Conservation (phyloP, 2,797 vertebrate genomes). For the Propithecus perrieri region DNA sequence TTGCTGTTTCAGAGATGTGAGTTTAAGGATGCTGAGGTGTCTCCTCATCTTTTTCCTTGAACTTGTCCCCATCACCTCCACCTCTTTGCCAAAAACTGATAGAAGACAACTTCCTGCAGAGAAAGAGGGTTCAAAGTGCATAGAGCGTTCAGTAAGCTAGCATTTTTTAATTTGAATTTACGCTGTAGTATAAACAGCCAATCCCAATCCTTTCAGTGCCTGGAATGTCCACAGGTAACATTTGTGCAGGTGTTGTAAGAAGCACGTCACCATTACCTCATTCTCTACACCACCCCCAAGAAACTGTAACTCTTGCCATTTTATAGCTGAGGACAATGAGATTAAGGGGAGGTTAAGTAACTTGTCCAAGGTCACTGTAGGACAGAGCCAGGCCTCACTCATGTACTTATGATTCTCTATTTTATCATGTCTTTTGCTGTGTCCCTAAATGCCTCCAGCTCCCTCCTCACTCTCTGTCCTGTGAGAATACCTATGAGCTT, state of each 20-base stretch:
- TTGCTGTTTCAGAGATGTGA: not conserved
- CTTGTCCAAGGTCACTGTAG: not conserved
- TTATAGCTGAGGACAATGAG: not conserved
- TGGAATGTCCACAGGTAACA: not conserved
- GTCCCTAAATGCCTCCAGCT: not conserved
- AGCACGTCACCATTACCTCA: not conserved
- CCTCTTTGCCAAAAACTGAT: not conserved
- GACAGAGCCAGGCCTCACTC: not conserved
- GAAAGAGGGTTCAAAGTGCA: not conserved
- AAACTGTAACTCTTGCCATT: not conserved
- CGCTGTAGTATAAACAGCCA: not conserved
- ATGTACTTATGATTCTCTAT: not conserved
- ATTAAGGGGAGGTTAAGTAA: slow-evolving; percentile 11
- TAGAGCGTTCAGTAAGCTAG: not conserved
- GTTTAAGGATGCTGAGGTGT: not conserved
- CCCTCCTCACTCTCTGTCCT: not conserved
- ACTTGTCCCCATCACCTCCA: not conserved
- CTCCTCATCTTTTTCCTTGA: not conserved
- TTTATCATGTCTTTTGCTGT: not conserved
- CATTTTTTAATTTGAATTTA: not conserved
- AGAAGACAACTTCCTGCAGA: not conserved
- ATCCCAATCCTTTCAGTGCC: not conserved
- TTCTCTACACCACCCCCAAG: not conserved
- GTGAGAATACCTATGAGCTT: not conserved
- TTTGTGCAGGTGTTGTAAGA: not conserved